Evolutionary conservation across 2,888 invertebrate genomes (phyloP).

Genomic region (Protophormia terraenovae): DNA sequence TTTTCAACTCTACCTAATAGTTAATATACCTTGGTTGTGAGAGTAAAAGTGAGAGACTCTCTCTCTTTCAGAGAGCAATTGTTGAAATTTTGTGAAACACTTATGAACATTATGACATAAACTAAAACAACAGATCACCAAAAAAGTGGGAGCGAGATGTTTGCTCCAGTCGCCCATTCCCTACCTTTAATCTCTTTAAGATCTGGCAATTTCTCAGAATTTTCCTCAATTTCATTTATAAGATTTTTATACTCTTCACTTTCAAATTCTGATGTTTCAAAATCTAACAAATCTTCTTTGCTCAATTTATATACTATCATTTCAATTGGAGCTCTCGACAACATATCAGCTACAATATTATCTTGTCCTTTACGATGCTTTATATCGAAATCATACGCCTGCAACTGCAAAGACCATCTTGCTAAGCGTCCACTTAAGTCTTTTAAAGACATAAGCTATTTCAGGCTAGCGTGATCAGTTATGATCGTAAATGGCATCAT

Average conservation of each 20-base stretch:
- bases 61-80: no score
- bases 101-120: no score
- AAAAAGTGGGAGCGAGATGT: no score
- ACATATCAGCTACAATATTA: neutral
- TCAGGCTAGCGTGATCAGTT: no score
- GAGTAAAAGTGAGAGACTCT: no score
- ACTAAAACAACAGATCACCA: no score
- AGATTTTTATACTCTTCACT: neutral
- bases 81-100: no score
- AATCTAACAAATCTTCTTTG: no score
- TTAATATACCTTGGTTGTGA: no score
- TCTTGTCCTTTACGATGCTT: neutral
- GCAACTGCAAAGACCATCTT: neutral
- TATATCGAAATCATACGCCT: neutral
- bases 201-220: neutral
- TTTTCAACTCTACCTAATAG: no score
- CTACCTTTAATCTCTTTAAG: neutral
- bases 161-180: no score
- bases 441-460: neutral
- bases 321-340: neutral
- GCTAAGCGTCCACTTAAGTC: neutral
- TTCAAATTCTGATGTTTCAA: neutral
- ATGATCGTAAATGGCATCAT: neutral
- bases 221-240: neutral
- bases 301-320: no score